Percentiles rank a stretch among this genome's conserved stretches.
phyloP scores from a whole-genome alignment of 2,888 invertebrate species.

The Metacarcinus magister region DNA sequence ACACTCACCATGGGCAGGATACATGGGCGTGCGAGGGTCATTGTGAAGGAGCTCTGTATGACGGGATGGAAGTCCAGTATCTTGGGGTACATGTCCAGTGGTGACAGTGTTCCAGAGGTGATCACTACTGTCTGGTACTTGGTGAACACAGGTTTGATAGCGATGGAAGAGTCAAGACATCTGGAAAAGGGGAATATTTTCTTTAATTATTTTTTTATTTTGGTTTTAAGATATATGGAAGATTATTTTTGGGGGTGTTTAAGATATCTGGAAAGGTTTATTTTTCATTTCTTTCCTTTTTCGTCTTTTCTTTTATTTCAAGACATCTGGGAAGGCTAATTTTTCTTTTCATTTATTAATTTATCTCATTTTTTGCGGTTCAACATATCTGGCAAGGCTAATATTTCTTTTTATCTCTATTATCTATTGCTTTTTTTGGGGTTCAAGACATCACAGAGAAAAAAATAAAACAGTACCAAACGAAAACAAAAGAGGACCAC shows the following conservation, averaged over 20 bases:
- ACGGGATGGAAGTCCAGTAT: conserved; percentile 97
- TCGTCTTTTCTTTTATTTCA: no score
- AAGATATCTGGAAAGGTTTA: neutral
- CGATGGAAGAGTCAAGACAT: conserved; percentile 99
- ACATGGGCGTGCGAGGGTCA: conserved; percentile 98
- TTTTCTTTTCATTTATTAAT: neutral
- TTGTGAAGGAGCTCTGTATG: conserved; percentile 98
- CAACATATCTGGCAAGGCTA: neutral
- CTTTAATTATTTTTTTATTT: no score
- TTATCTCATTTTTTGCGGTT: no score
- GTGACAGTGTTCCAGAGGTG: conserved; percentile 99
- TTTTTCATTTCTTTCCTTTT: neutral
- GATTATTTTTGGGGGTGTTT: no score
- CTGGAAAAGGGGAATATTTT: conserved; percentile 84
- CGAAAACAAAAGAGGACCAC: neutral
- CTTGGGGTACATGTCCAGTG: conserved; percentile 98
- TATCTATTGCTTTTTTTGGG: no score
- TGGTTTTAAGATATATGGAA: no score
- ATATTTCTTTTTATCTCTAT: no score
- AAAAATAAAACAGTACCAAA: no score
- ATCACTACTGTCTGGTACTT: conserved; percentile 98
- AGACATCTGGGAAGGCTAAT: no score
- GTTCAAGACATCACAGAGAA: no score
- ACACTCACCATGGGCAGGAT: conserved; percentile 95
- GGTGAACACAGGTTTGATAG: conserved; percentile 97